Base-by-base conservation (phyloP, 2,888 invertebrate genomes). In the Melanophora roralis region DNA sequence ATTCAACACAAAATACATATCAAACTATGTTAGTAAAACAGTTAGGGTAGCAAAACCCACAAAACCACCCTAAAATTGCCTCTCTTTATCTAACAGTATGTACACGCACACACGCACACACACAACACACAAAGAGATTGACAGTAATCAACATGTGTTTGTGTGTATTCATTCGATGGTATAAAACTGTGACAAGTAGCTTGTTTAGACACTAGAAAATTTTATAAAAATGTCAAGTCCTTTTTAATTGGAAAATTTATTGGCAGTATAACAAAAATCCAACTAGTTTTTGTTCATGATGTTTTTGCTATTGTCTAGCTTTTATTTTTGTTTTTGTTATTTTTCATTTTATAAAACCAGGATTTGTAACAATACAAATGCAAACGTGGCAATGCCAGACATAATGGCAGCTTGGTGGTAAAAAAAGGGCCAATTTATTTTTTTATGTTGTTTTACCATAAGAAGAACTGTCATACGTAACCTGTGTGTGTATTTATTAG, bases 201-300 rank as follows among this genome's bases (percentile, higher is more conserved):
- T 55, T 51, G 34, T 34, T 21, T 6, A 43, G n/a, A 14, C 38
- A 40, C 32, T 55, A 67, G 7, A 55, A 65, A 55, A 45, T 55
- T 67, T 43, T 55, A 45, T 67, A 78, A 83, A 88, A 85, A 84
- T 87, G 87, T 88, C 88, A 88, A 85, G 83, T 86, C 84, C 85
- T 85, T 87, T 79, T 88, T 86, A 85, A 88, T 86, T 87, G 84
- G 83, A 79, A 87, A 87, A 87, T 88, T 88, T 87, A 87, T 86
- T 87, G 83, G 84, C 81, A 59, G 49, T 23, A 45, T 43, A 74
- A 53, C 34, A 79, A 78, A 59, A 76, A 62, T n/a, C 45, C 67
- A 72, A 40, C 51, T 64, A 62, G 60, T 75, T 45, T 14, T 19
- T 67, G 1, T 71, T 65, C 11, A 32, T 11, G 11, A 12, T 57